phyloP scores from a whole-genome alignment of 2,113 vertebrate genomes.

The Xerus inauris region DNA sequence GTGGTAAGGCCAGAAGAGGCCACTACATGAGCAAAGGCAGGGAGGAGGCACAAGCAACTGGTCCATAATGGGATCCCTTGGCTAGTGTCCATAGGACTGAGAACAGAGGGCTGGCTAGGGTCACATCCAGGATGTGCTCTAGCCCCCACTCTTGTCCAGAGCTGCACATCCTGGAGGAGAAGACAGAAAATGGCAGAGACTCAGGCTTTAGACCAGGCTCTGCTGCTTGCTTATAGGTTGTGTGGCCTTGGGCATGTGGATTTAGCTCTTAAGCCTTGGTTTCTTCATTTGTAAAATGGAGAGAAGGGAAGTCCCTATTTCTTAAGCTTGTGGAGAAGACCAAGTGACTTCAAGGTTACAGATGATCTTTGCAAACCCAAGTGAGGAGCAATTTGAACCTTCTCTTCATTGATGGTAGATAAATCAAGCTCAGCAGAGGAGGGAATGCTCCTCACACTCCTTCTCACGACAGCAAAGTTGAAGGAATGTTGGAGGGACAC shows the following conservation, averaged over 20 bases:
- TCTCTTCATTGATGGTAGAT: neutral
- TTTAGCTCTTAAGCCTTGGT: neutral
- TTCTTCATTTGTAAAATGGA: neutral
- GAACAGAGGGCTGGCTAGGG: neutral
- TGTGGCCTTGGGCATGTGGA: neutral
- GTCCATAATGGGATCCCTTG: neutral
- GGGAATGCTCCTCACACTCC: rapidly evolving
- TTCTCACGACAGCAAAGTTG: neutral
- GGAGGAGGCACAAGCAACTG: neutral
- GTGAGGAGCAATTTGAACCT: neutral
- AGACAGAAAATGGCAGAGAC: neutral
- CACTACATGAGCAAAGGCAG: neutral
- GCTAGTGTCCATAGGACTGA: neutral
- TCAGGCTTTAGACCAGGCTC: too few relatives aligned
- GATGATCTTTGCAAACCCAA: neutral
- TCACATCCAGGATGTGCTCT: neutral
- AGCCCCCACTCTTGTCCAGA: neutral
- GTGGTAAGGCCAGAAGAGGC: too few relatives aligned
- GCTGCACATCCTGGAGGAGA: neutral
- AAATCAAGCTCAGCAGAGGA: neutral
- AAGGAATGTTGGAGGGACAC: neutral
- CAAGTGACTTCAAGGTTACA: neutral
- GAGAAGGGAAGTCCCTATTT: neutral
- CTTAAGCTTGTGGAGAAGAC: neutral
- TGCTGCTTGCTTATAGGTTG: neutral